A percentile compares a stretch with the other conserved stretches of the same genome.
phyloP scores from a whole-genome alignment of 2,113 vertebrate species.

The rat (Rattus norvegicus) region DNA sequence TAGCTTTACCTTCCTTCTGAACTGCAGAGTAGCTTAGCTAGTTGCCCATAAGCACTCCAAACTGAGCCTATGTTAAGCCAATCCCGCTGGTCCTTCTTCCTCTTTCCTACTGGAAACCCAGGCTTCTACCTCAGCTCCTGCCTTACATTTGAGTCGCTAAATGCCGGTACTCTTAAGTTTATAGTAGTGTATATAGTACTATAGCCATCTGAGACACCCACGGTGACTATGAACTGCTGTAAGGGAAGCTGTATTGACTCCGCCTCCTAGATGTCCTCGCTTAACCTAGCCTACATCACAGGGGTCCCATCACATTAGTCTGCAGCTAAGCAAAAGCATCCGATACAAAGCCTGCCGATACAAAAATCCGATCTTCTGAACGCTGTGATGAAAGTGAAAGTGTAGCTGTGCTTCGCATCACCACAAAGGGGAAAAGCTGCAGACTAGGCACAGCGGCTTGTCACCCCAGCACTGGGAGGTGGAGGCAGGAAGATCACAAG shows the following conservation, averaged over 20 bases:
- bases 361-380: not conserved
- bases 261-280: too few relatives aligned
- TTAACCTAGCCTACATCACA: not conserved
- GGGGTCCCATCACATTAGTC: not conserved
- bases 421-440: not conserved
- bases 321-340: not conserved
- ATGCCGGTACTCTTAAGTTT: not conserved
- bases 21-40: not conserved
- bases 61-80: not conserved
- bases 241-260: not conserved
- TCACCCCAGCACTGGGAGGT: not conserved
- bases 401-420: not conserved
- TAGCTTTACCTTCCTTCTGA: not conserved
- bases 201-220: not conserved
- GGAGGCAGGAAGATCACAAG: not conserved
- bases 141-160: not conserved
- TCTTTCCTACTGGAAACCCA: not conserved
- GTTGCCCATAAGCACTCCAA: not conserved
- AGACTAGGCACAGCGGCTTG: not conserved
- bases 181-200: not conserved
- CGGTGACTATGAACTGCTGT: not conserved
- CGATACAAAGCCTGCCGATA: not conserved
- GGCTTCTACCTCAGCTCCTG: not conserved
- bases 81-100: not conserved
- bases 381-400: not conserved